These are phyloP conservation scores for Cygnus atratus DNA, from an alignment of 2,113 vertebrate species.

Conservation along the genomic window DNA sequence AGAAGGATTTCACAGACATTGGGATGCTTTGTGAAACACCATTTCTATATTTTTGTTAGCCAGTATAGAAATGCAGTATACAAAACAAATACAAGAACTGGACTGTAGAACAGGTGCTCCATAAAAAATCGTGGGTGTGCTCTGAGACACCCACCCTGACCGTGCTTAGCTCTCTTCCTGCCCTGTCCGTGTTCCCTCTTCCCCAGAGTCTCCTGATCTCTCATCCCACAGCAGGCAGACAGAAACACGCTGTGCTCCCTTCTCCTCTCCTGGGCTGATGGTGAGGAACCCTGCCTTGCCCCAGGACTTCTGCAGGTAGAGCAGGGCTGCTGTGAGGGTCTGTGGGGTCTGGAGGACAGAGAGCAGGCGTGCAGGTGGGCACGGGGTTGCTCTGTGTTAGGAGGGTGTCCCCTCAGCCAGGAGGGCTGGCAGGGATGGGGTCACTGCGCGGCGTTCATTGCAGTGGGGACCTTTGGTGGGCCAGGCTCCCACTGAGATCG, in stretches of 20 bases:
- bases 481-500: background rate
- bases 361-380: fast-evolving
- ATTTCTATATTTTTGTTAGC: fast-evolving
- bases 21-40: background rate
- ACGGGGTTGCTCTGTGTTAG: fast-evolving
- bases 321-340: background rate
- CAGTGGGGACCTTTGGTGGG: background rate
- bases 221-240: fast-evolving
- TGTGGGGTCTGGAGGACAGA: background rate
- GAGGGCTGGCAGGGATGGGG: background rate
- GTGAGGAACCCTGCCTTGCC: background rate
- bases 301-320: background rate
- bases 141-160: background rate
- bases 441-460: fast-evolving
- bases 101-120: background rate
- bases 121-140: background rate
- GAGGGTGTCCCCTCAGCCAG: background rate
- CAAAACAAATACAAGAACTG: background rate
- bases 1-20: background rate
- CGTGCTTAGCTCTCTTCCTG: background rate
- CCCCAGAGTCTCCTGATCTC: background rate
- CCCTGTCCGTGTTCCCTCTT: background rate
- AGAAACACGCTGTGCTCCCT: background rate
- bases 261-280: background rate
- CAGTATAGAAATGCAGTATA: fast-evolving